Conservation (phyloP, 2,888 invertebrate genomes). For the Leptodirus hochenwartii region DNA sequence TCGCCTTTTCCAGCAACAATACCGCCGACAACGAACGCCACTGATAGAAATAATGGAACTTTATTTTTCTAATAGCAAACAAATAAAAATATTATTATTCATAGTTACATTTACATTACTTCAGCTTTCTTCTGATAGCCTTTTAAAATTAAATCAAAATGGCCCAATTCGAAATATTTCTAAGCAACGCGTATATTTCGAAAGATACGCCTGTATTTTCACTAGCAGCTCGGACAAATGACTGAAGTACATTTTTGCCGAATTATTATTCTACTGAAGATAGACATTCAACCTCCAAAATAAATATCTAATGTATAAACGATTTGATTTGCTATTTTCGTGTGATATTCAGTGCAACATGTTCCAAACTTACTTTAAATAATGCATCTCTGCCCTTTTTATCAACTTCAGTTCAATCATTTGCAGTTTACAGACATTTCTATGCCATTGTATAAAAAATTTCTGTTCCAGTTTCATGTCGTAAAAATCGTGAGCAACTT, state of each 20-base stretch:
- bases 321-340: no score
- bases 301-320: no score
- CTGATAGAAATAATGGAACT: constrained; percentile 29
- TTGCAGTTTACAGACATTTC: constrained; percentile 14
- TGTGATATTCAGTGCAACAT: no score
- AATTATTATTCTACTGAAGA: no score
- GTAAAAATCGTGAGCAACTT: constrained; percentile 55
- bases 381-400: constrained; percentile 9
- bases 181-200: no score
- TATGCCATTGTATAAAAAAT: constrained; percentile 20
- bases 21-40: constrained; percentile 49
- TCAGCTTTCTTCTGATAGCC: constrained; percentile 27
- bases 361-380: constrained; percentile 17
- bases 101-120: constrained; percentile 6
- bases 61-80: constrained; percentile 19
- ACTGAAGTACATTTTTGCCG: no score
- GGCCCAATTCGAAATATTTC: no score
- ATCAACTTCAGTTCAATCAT: constrained; percentile 6
- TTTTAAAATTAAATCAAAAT: no score
- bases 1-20: constrained; percentile 42
- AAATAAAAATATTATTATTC: constrained; percentile 3
- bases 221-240: no score
- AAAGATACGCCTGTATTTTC: no score
- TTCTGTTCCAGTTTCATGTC: constrained; percentile 29
- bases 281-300: no score